Conservation (phyloP, 2,113 vertebrate genomes). For the Tachycineta bicolor region DNA sequence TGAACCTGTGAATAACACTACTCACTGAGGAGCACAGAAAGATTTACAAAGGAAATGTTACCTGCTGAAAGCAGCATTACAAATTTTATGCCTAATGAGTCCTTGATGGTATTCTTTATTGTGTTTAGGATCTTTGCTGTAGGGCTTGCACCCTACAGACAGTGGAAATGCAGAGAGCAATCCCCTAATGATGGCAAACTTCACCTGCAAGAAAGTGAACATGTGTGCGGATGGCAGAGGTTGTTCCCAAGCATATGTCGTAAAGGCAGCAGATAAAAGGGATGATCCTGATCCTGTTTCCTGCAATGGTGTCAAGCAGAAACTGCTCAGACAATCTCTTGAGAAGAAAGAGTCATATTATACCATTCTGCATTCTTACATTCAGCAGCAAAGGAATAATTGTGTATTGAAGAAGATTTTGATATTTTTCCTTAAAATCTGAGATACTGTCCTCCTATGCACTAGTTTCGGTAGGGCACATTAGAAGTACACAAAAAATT, state of each 20-base stretch:
- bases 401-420: neutral
- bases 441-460: neutral
- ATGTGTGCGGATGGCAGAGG: neutral
- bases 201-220: neutral
- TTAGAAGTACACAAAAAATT: neutral
- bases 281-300: neutral
- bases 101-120: neutral
- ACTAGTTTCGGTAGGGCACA: neutral
- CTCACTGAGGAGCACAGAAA: neutral
- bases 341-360: neutral
- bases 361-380: neutral
- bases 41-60: neutral
- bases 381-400: neutral
- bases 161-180: neutral
- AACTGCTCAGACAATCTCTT: neutral
- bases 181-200: neutral
- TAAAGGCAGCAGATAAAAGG: neutral
- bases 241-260: neutral
- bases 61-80: neutral
- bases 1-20: slow-evolving; percentile 11
- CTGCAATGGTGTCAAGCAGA: neutral
- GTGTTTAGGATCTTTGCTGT: neutral
- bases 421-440: neutral
- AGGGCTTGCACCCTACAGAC: neutral
- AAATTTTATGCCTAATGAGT: neutral